phyloP scores from a whole-genome alignment of 1,140 invertebrate genomes.

The Gryllus bimaculatus region DNA sequence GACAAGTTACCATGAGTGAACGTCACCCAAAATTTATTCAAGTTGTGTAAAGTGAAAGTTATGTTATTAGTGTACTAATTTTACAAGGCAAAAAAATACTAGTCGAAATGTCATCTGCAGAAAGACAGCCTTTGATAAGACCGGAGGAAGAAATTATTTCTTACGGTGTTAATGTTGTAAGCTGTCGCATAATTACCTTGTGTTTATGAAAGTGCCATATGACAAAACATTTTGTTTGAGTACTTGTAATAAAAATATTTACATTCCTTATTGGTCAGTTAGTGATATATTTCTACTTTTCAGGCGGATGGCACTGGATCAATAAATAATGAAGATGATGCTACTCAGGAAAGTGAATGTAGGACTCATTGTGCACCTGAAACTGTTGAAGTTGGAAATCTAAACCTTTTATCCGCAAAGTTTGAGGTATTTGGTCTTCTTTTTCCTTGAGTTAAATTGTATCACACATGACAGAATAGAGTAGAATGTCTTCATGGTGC shows the following conservation, averaged over 20 bases:
- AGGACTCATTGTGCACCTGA: neutral
- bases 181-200: neutral
- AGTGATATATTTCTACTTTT: neutral
- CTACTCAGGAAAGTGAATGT: neutral
- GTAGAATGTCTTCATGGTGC: too few species aligned
- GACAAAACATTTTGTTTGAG: too few species aligned
- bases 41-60: too few species aligned
- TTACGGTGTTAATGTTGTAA: neutral
- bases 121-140: neutral
- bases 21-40: too few species aligned
- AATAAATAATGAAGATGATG: neutral
- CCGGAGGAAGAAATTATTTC: neutral
- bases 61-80: too few species aligned
- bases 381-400: neutral
- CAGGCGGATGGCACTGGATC: neutral
- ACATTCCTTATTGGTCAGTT: neutral
- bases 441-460: too few species aligned
- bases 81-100: neutral
- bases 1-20: too few species aligned
- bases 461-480: too few species aligned
- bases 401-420: neutral
- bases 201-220: neutral
- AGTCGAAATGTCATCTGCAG: neutral
- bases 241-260: too few species aligned
- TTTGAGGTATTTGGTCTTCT: neutral